Evolutionary conservation across 2,797 vertebrate species (phyloP).

Genomic region (Dendrocincla fuliginosa): DNA sequence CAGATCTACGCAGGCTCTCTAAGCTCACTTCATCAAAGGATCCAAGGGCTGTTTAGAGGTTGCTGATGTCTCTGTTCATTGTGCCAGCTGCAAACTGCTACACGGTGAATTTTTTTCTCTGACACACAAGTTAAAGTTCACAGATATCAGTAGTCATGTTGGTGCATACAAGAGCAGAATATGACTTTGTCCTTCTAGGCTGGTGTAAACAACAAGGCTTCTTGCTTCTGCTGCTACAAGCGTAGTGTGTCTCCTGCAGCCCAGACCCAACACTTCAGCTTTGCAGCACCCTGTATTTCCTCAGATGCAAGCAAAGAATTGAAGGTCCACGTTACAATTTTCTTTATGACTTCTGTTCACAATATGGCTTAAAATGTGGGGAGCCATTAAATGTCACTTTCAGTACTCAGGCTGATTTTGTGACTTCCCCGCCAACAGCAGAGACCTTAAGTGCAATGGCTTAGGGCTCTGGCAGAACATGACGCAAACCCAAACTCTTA

Average conservation of each 20-base stretch:
- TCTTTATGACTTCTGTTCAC: background rate
- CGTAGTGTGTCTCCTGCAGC: background rate
- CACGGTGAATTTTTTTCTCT: background rate
- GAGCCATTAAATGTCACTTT: background rate
- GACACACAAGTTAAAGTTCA: background rate
- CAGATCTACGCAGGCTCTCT: background rate
- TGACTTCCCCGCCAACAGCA: background rate
- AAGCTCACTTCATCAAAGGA: background rate
- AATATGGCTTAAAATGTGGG: background rate
- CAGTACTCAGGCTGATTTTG: background rate
- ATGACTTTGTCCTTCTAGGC: background rate
- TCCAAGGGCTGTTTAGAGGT: background rate
- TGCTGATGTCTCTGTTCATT: background rate
- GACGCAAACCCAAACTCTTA: background rate
- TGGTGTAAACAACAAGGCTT: background rate
- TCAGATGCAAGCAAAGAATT: background rate
- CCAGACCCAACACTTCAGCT: background rate
- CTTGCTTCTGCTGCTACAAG: background rate
- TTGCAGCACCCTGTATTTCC: background rate
- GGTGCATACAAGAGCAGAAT: background rate
- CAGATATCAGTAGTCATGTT: background rate
- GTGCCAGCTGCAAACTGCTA: background rate
- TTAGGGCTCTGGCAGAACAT: background rate
- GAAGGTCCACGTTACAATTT: background rate
- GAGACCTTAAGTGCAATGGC: background rate